phyloP scores from a whole-genome alignment of 2,113 vertebrate species.

The Zootoca vivipara region DNA sequence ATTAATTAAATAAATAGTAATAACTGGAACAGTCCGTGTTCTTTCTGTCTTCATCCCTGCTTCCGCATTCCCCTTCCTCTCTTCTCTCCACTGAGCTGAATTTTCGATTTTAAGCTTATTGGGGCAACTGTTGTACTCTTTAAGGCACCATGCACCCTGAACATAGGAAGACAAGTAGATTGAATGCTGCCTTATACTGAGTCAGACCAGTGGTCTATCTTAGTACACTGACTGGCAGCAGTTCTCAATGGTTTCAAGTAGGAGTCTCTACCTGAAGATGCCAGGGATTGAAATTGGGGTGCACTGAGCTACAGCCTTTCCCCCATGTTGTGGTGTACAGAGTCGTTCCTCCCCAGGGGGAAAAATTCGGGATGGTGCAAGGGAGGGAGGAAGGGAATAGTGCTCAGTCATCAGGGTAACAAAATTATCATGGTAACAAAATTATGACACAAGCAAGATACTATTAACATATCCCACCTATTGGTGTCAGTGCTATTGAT shows the following conservation, averaged over 20 bases:
- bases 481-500: not conserved
- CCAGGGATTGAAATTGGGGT: too few relatives aligned
- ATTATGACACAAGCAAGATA: not conserved
- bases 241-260: too few relatives aligned
- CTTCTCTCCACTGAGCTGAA: not conserved
- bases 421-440: not conserved
- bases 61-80: not conserved
- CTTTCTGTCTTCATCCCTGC: not conserved
- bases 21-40: not conserved
- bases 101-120: not conserved
- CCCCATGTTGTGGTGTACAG: too few relatives aligned
- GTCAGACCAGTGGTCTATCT: too few relatives aligned
- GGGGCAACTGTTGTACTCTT: not conserved
- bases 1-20: too few relatives aligned
- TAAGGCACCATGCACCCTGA: too few relatives aligned
- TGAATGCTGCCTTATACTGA: too few relatives aligned
- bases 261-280: too few relatives aligned
- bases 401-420: constrained; percentile 14
- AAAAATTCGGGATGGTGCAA: constrained; percentile 4
- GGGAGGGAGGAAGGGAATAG: constrained; percentile 9
- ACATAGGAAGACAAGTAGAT: too few relatives aligned
- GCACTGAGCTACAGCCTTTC: too few relatives aligned
- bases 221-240: too few relatives aligned
- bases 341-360: not conserved
- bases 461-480: not conserved